Evolutionary conservation across 2,888 invertebrate genomes (phyloP).

Genomic region (Temnothorax rugatulus): DNA sequence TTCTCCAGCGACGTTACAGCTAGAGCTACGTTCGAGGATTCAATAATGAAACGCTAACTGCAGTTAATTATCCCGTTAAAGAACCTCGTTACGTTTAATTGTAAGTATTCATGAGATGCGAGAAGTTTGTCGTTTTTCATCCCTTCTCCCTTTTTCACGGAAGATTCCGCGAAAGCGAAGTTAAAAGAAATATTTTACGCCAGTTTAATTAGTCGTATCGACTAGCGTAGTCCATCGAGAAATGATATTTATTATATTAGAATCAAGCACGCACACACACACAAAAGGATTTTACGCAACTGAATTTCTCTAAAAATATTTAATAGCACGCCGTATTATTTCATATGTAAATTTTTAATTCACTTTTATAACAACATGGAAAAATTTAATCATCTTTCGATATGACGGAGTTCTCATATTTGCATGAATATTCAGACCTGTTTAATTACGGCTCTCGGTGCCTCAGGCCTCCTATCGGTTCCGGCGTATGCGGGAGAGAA

Average conservation of each 20-base stretch:
- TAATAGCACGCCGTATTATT: background rate
- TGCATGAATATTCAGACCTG: conserved; percentile 8
- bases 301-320: background rate
- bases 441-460: conserved; percentile 32
- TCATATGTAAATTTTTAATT: background rate
- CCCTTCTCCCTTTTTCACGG: background rate
- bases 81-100: conserved; percentile 1
- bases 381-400: background rate
- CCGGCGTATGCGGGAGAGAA: background rate
- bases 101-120: conserved; percentile 12
- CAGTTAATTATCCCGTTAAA: conserved; percentile 39
- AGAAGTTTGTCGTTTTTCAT: conserved; percentile 27
- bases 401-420: background rate
- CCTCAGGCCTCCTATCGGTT: conserved; percentile 26
- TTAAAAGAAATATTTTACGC: background rate
- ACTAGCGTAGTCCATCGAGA: background rate
- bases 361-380: background rate
- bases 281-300: background rate
- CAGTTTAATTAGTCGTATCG: conserved; percentile 3
- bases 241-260: background rate
- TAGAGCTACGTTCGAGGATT: conserved; percentile 34
- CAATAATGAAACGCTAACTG: conserved; percentile 48
- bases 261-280: background rate
- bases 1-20: conserved; percentile 18
- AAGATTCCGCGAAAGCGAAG: background rate